These are phyloP conservation scores for Rhopalosiphum padi DNA, from an alignment of 1,140 invertebrate genomes.

Conservation along the genomic window DNA sequence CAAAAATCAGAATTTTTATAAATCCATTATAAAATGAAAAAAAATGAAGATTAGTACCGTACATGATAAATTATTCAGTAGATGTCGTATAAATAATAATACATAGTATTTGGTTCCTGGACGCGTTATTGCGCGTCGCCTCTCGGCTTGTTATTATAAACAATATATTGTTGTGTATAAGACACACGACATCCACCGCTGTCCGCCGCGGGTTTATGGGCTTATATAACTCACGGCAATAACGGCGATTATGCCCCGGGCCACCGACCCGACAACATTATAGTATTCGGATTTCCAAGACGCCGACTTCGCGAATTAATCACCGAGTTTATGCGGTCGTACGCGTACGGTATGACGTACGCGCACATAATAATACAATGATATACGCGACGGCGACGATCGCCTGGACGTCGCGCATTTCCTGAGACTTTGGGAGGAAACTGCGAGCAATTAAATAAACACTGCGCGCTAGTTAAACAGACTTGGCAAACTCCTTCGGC, in stretches of 20 bases:
- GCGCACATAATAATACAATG: not conserved
- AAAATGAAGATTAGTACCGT: not conserved
- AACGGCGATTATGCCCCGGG: not conserved
- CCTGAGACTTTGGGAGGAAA: conserved; percentile 27
- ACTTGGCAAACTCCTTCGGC: conserved; percentile 5
- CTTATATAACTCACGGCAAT: not conserved
- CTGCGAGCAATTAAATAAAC: conserved; percentile 26
- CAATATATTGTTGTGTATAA: not conserved
- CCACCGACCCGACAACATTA: not conserved
- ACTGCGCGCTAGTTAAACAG: not conserved
- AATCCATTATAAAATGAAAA: not conserved
- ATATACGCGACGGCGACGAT: not conserved
- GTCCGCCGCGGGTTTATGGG: not conserved
- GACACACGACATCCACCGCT: conserved; percentile 11
- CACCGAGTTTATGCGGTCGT: not conserved
- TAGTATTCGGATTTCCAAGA: conserved; percentile 33
- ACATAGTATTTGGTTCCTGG: not conserved
- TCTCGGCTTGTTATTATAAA: not conserved
- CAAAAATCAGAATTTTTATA: not conserved
- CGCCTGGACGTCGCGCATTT: conserved; percentile 8
- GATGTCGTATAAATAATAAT: not conserved
- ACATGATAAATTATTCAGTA: not conserved
- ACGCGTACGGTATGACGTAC: not conserved
- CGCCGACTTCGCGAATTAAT: conserved; percentile 4
- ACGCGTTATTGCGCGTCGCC: not conserved